Evolutionary conservation across 2,797 vertebrate genomes (phyloP).

Genomic region (Phalloptychus januarius): DNA sequence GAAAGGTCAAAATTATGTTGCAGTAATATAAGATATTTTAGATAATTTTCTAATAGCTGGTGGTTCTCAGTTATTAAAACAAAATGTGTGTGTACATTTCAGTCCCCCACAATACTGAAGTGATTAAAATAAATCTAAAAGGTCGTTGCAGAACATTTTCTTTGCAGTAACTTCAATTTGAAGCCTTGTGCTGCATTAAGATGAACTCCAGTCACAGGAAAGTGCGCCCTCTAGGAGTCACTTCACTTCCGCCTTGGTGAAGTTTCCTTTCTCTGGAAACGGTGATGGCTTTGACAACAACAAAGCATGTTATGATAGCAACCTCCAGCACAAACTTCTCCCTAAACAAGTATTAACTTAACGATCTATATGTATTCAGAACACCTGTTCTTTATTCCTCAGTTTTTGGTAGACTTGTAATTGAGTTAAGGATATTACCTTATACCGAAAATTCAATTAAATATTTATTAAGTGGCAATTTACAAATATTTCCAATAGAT

Average conservation of each 20-base stretch:
- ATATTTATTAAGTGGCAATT: not conserved
- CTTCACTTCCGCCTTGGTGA: not conserved
- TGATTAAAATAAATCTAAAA: not conserved
- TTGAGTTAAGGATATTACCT: not conserved
- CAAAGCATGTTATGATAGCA: not conserved
- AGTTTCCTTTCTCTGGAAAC: constrained; percentile 54
- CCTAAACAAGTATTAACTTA: not conserved
- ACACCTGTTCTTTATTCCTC: not conserved
- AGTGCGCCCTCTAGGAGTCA: constrained; percentile 32
- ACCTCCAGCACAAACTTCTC: accelerated
- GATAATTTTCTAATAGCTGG: not conserved
- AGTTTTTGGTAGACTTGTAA: not conserved
- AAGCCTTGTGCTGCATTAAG: not conserved
- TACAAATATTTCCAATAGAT: not conserved
- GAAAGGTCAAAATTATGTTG: not conserved
- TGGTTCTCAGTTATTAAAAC: not conserved
- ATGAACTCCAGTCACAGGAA: not conserved
- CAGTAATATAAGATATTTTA: not conserved
- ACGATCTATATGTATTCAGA: not conserved
- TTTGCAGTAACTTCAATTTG: not conserved
- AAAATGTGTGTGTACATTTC: not conserved
- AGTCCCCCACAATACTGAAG: not conserved
- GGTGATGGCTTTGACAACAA: not conserved
- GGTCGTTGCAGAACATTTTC: not conserved
- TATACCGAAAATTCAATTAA: not conserved